Percentiles rank a stretch among this genome's conserved stretches.
phyloP scores from a whole-genome alignment of 1,140 invertebrate genomes.

The Lamellibrachia luymesi region DNA sequence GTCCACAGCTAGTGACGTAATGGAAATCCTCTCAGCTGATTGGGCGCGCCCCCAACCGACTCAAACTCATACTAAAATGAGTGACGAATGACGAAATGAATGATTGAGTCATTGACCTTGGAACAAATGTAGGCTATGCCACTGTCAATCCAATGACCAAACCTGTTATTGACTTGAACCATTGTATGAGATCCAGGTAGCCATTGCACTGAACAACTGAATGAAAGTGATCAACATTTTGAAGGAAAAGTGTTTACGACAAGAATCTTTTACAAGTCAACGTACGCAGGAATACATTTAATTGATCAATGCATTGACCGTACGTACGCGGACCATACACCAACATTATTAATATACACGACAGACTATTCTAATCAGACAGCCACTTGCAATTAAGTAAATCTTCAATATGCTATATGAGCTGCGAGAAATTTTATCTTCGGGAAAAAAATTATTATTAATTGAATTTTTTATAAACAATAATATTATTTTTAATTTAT shows the following conservation, averaged over 20 bases:
- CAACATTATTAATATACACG: neutral
- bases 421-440: no score
- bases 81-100: conserved; percentile 7
- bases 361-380: neutral
- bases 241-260: neutral
- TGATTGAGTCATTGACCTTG: neutral
- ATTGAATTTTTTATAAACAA: neutral
- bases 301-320: no score
- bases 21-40: conserved; percentile 32
- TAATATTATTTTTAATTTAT: no score
- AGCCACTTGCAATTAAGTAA: no score
- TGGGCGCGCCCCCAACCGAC: conserved; percentile 33
- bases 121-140: neutral
- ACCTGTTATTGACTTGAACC: neutral
- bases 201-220: neutral
- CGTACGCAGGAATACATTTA: no score
- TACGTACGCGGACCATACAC: no score
- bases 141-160: neutral
- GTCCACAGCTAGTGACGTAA: conserved; percentile 16
- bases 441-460: no score
- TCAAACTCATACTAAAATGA: conserved; percentile 31
- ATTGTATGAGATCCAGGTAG: neutral
- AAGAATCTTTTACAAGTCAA: neutral
- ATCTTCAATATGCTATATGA: no score
- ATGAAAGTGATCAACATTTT: neutral